Conservation (phyloP, 2,113 vertebrate species). For the Oplegnathus fasciatus region DNA sequence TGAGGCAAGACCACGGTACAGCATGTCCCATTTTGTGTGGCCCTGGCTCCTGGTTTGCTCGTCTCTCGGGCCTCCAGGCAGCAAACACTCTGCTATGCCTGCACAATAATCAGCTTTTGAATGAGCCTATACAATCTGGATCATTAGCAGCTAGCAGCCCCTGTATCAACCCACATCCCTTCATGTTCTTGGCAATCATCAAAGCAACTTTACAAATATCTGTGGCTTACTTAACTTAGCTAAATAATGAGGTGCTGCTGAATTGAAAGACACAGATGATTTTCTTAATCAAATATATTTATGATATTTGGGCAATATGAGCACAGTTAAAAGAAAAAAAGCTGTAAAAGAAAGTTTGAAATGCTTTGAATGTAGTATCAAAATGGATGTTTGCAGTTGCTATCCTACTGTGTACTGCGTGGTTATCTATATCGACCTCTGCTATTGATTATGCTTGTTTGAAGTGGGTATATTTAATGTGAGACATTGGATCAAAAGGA, state of each 20-base stretch:
- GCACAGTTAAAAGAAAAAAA: neutral
- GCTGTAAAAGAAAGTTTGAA: neutral
- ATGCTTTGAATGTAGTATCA: slow-evolving; percentile 9
- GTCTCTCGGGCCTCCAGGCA: slow-evolving; percentile 16
- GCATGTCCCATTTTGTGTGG: slow-evolving; percentile 14
- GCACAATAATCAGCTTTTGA: slow-evolving; percentile 77
- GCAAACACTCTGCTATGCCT: slow-evolving; percentile 61
- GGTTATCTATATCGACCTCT: neutral
- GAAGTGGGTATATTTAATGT: neutral
- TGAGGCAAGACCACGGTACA: slow-evolving; percentile 54
- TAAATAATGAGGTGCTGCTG: neutral
- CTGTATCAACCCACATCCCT: slow-evolving; percentile 1
- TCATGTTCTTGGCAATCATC: neutral
- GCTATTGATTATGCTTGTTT: neutral
- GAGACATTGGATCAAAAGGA: neutral
- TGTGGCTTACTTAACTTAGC: neutral
- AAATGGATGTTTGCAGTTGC: neutral
- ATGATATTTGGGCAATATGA: neutral
- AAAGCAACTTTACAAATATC: slow-evolving; percentile 7
- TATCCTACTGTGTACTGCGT: neutral
- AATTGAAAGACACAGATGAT: neutral
- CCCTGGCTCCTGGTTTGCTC: slow-evolving; percentile 4
- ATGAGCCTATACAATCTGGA: slow-evolving; percentile 77
- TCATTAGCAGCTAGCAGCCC: slow-evolving; percentile 44
- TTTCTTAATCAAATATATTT: neutral